Base-by-base conservation (phyloP, 2,113 vertebrate genomes). In the Benthochromis sp. region DNA sequence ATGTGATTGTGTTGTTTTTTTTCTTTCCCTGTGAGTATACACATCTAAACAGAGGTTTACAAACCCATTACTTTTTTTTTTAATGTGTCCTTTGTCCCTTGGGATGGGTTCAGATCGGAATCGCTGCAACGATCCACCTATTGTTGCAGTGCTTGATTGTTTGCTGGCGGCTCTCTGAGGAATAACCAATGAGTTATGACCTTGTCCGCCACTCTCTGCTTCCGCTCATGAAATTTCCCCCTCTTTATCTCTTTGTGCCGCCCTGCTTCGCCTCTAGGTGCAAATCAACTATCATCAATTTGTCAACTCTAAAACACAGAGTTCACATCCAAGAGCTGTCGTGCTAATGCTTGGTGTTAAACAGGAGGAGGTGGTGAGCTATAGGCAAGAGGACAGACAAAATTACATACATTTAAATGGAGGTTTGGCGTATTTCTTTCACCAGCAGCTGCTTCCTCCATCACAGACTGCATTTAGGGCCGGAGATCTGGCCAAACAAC, bases 391-490 rank as follows among this genome's bases (percentile, higher is more conserved):
- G n/a, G 24, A 84, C 84, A 50, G 82, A 55, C 78, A 27, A 92
- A 95, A 94, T 94, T 69, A 95, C 83, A 95, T 85, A 92, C 63
- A 92, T 92, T 92, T 89, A 90, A 85, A 84, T 10, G 13, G 73
- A 87, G 90, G 84, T 90, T 86, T 87, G 86, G 73, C 83, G 3
- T 63, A 24, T 36, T 78, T 89, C 89, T 76, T 85, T 73, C 84
- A 82, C 85, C 84, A 80, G 86, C 90, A 92, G 93, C 89, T 91
- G 93, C 84, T 92, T 76, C 66, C 50, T 40, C 21, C 29, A 88
- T 88, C 93, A 93, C 92, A 94, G 90, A 87, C 89, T 92, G 84
- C 94, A 90, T 90, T 95, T 94, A 90, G 85, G 93, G 84, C 88
- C 19, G 1, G 55, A 90, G 69, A 89, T 86, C 80, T 84, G 71